These are phyloP conservation scores for Yponomeuta cagnagella DNA, from an alignment of 2,888 invertebrate species.

Conservation along the genomic window DNA sequence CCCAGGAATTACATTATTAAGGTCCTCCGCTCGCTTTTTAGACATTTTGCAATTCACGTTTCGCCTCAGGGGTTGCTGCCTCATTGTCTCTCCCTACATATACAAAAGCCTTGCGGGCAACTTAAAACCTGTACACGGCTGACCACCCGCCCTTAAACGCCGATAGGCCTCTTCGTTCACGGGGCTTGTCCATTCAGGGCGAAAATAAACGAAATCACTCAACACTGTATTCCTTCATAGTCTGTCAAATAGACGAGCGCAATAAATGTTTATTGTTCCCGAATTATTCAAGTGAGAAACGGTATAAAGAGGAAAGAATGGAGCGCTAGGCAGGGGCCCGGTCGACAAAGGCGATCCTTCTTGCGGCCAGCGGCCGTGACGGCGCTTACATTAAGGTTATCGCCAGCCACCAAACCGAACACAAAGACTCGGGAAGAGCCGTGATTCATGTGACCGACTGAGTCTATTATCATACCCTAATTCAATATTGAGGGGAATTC, in stretches of 20 bases:
- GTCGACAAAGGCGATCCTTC: slow-evolving; percentile 71
- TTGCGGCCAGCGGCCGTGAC: slow-evolving; percentile 71
- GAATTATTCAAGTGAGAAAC: slow-evolving; percentile 74
- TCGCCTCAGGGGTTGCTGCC: slow-evolving; percentile 41
- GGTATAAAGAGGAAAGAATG: slow-evolving; percentile 71
- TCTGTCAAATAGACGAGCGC: slow-evolving; percentile 70
- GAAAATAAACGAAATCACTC: slow-evolving; percentile 51
- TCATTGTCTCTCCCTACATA: slow-evolving; percentile 41
- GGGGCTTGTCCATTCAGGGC: not conserved
- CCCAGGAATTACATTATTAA: slow-evolving; percentile 32
- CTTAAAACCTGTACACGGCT: not conserved
- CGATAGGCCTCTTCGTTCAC: slow-evolving; percentile 4
- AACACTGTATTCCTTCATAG: slow-evolving; percentile 65
- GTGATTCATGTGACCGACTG: slow-evolving; percentile 65
- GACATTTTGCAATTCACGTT: slow-evolving; percentile 50
- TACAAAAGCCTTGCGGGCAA: slow-evolving; percentile 1
- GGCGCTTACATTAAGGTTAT: slow-evolving; percentile 75
- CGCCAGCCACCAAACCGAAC: slow-evolving; percentile 70
- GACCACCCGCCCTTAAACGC: not conserved
- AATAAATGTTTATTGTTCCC: slow-evolving; percentile 74
- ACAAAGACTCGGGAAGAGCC: slow-evolving; percentile 49
- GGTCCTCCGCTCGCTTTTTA: slow-evolving; percentile 34
- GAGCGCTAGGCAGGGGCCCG: slow-evolving; percentile 58
- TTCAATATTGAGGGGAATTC: slow-evolving; percentile 40
- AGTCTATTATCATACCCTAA: slow-evolving; percentile 54